phyloP scores from a whole-genome alignment of 2,797 vertebrate genomes.

The Eospalax fontanierii region DNA sequence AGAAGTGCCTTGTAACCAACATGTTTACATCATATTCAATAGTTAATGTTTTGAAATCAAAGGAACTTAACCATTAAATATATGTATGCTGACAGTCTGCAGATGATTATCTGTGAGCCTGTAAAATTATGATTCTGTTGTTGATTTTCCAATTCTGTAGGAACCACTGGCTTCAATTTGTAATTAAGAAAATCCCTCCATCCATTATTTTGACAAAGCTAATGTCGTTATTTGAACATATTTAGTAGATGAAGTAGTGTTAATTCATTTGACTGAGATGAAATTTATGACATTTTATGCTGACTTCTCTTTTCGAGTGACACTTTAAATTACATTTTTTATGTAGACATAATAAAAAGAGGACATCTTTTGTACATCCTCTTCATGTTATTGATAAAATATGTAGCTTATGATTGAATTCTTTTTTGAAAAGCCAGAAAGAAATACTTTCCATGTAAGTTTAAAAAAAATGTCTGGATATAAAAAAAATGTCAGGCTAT shows the following conservation, averaged over 20 bases:
- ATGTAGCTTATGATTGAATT: conserved; percentile 57
- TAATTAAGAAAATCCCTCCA: background rate
- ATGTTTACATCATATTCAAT: background rate
- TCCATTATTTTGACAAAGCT: conserved; percentile 51
- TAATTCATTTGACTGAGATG: conserved; percentile 52
- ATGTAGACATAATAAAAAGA: conserved; percentile 55
- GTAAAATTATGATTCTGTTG: background rate
- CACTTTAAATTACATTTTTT: conserved; percentile 54
- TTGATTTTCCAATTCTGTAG: conserved; percentile 49
- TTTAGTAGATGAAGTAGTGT: conserved; percentile 9
- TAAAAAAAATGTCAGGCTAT: background rate
- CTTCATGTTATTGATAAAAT: conserved; percentile 66
- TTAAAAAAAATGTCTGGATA: background rate
- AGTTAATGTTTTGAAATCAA: conserved; percentile 37
- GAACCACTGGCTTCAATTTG: conserved; percentile 42
- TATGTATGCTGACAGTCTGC: background rate
- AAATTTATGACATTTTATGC: conserved; percentile 61
- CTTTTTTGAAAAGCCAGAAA: conserved; percentile 45
- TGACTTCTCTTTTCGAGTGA: conserved; percentile 34
- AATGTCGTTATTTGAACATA: conserved; percentile 19
- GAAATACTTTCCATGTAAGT: conserved; percentile 27
- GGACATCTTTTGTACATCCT: conserved; percentile 8
- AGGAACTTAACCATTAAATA: background rate
- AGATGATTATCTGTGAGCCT: background rate
- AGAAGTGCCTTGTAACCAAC: conserved; percentile 48